A percentile compares a stretch with the other conserved stretches of the same genome.
Evolutionary conservation across 2,888 invertebrate species (phyloP).

Genomic region (Phaedon cochleariae): DNA sequence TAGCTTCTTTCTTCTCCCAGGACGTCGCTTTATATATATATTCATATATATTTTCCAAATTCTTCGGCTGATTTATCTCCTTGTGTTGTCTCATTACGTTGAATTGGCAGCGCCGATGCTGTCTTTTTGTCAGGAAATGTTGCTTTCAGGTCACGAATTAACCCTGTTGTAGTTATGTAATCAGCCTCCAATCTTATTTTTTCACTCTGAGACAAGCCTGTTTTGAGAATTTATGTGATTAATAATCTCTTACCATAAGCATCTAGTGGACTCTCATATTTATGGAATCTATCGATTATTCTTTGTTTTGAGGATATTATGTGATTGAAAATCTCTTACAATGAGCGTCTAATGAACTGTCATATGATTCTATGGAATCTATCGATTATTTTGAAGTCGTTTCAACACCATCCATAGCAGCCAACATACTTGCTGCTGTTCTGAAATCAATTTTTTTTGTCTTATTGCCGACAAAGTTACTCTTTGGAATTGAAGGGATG

Average conservation of each 20-base stretch:
- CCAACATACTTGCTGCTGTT: conserved; percentile 34
- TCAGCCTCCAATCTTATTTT: conserved; percentile 28
- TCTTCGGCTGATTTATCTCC: conserved; percentile 26
- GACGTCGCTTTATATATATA: too few relatives aligned
- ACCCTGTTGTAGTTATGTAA: conserved; percentile 20
- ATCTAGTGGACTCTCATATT: too few relatives aligned
- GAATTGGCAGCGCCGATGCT: conserved; percentile 20
- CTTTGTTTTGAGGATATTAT: too few relatives aligned
- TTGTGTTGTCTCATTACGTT: conserved; percentile 26
- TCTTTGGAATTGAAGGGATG: too few relatives aligned
- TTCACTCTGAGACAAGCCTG: conserved; percentile 23
- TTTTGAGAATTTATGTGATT: too few relatives aligned
- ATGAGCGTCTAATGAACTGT: conserved; percentile 25
- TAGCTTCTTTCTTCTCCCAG: too few relatives aligned
- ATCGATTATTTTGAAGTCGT: conserved; percentile 36
- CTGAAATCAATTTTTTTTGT: conserved; percentile 37
- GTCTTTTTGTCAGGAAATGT: conserved; percentile 33
- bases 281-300: too few relatives aligned
- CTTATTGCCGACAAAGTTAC: background rate
- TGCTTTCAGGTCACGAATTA: conserved; percentile 29
- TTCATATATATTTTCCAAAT: conserved; percentile 33
- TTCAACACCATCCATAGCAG: conserved; percentile 35
- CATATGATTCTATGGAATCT: conserved; percentile 39
- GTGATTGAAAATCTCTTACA: conserved; percentile 38
- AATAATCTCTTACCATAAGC: too few relatives aligned